A percentile compares a stretch with the other conserved stretches of the same genome.
These are phyloP conservation scores for Ictalurus punctatus DNA, from an alignment of 2,113 vertebrate species.

Conservation along the genomic window DNA sequence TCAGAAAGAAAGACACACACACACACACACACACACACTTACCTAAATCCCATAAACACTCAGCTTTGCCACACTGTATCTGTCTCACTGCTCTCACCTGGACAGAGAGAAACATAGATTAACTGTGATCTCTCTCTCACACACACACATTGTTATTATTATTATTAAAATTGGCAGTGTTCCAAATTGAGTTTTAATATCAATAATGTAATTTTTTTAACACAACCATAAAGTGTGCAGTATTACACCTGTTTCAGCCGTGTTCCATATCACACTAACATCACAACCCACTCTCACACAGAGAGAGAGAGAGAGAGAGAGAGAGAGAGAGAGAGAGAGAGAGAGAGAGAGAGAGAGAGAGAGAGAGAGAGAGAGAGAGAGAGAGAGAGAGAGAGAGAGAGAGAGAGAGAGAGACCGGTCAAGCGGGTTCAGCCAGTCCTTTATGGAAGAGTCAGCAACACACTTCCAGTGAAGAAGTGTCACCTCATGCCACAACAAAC, in stretches of 20 bases:
- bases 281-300: too few species aligned
- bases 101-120: not conserved
- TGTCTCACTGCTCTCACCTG: not conserved
- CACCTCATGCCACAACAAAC: constrained; percentile 22
- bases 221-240: not conserved
- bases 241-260: not conserved
- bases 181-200: not conserved
- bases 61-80: not conserved
- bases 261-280: not conserved
- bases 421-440: constrained; percentile 72
- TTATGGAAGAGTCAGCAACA: constrained; percentile 68
- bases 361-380: too few species aligned
- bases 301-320: too few species aligned
- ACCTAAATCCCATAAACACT: constrained; percentile 27
- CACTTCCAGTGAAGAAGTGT: constrained; percentile 56
- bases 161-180: not conserved
- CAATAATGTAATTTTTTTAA: not conserved
- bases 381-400: too few species aligned
- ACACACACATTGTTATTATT: not conserved
- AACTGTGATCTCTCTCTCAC: not conserved
- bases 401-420: constrained; percentile 46
- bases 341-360: too few species aligned
- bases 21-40: not conserved
- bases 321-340: not conserved
- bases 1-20: too few species aligned